Conservation (phyloP, 2,888 invertebrate species). For the Odontothrips loti region DNA sequence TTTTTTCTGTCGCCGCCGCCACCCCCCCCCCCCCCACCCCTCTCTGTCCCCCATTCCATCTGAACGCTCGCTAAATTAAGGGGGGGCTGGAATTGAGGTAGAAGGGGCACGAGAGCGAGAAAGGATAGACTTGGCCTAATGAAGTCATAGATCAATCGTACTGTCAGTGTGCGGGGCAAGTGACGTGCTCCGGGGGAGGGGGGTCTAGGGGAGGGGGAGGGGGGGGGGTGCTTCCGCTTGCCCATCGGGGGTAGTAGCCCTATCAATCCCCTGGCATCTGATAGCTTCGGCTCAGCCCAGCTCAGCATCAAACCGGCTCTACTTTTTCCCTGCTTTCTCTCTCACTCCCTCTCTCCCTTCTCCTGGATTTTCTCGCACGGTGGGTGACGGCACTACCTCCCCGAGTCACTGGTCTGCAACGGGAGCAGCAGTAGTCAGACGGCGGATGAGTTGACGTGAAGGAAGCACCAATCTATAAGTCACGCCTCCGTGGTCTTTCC, state of each 20-base stretch:
- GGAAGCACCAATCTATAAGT: too few species aligned
- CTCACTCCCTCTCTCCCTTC: background rate
- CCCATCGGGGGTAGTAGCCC: slow-evolving; percentile 10
- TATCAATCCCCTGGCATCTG: slow-evolving; percentile 18
- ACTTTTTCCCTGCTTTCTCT: background rate
- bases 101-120: background rate
- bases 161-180: slow-evolving; percentile 8
- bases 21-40: background rate
- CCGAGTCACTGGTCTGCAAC: too few species aligned
- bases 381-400: too few species aligned
- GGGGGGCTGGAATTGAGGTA: background rate
- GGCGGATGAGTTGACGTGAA: too few species aligned
- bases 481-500: too few species aligned
- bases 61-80: slow-evolving; percentile 23
- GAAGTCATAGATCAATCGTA: slow-evolving; percentile 26
- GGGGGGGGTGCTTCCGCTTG: background rate
- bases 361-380: too few species aligned
- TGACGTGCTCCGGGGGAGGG: background rate
- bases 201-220: background rate
- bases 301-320: background rate
- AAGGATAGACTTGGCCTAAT: background rate
- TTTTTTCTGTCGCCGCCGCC: slow-evolving; percentile 1
- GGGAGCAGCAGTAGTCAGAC: too few species aligned
- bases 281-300: slow-evolving; percentile 4
- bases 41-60: background rate